phyloP scores from a whole-genome alignment of 2,888 invertebrate species.

The Schizotus pectinicornis region DNA sequence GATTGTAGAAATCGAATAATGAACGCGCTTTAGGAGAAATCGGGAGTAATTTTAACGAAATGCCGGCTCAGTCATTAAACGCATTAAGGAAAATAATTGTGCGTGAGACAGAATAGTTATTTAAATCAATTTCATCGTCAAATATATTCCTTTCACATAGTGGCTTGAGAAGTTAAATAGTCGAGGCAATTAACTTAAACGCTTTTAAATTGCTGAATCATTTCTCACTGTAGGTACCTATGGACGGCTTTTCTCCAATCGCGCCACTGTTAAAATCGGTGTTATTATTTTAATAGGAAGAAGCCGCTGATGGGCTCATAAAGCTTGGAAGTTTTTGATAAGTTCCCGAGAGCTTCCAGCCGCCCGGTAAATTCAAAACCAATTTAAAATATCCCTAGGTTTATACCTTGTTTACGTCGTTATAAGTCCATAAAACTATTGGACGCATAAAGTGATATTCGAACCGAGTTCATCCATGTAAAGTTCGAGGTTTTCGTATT shows the following conservation, averaged over 20 bases:
- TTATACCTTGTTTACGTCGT: not conserved
- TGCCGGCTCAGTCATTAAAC: slow-evolving; percentile 17
- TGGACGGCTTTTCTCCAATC: slow-evolving; percentile 2
- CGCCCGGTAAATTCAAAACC: not conserved
- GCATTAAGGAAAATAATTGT: slow-evolving; percentile 22
- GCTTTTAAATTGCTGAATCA: slow-evolving; percentile 31
- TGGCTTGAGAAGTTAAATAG: slow-evolving; percentile 22
- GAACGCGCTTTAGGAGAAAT: too few species aligned
- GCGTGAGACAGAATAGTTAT: slow-evolving; percentile 26
- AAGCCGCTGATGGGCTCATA: too few species aligned
- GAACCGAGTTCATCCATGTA: slow-evolving; percentile 9
- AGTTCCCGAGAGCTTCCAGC: not conserved
- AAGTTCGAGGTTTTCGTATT: slow-evolving; percentile 3
- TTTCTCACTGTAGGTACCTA: slow-evolving; percentile 19
- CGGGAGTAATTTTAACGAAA: not conserved
- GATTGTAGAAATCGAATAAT: too few species aligned
- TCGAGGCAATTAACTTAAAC: slow-evolving; percentile 28
- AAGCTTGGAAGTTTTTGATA: too few species aligned
- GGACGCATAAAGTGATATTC: not conserved
- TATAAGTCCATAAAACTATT: slow-evolving; percentile 1
- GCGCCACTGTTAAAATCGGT: slow-evolving; percentile 4
- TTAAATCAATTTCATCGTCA: slow-evolving; percentile 31
- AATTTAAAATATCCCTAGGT: slow-evolving; percentile 1
- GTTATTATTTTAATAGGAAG: not conserved
- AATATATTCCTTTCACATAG: slow-evolving; percentile 18